A percentile compares a stretch with the other conserved stretches of the same genome.
Conservation (phyloP, 2,113 vertebrate species). For the Saccopteryx bilineata region DNA sequence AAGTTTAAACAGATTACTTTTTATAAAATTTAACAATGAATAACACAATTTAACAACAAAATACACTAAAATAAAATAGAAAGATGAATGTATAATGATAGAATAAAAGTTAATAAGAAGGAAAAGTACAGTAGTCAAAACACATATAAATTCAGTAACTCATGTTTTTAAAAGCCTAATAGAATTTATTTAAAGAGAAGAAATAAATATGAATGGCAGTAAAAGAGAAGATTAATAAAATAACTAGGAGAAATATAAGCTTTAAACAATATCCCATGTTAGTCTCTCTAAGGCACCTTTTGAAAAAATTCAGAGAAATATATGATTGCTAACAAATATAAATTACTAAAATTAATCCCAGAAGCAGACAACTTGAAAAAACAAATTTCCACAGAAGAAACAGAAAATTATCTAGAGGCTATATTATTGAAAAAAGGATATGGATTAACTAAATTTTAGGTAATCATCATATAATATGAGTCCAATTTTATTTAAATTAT, state of each 20-base stretch:
- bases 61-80: background rate
- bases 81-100: background rate
- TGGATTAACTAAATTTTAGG: background rate
- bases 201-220: background rate
- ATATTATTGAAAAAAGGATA: background rate
- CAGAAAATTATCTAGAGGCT: background rate
- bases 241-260: background rate
- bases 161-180: background rate
- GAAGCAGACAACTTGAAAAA: background rate
- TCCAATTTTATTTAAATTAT: background rate
- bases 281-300: background rate
- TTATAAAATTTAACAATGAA: background rate
- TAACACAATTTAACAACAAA: background rate
- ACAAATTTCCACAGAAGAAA: background rate
- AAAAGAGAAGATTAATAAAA: background rate
- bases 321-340: background rate
- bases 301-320: background rate
- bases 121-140: background rate
- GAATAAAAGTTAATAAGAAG: background rate
- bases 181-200: background rate
- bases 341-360: background rate
- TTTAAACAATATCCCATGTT: background rate
- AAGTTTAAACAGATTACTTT: background rate
- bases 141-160: background rate
- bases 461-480: background rate